phyloP scores from a whole-genome alignment of 2,113 vertebrate species.

The Sorex fumeus region DNA sequence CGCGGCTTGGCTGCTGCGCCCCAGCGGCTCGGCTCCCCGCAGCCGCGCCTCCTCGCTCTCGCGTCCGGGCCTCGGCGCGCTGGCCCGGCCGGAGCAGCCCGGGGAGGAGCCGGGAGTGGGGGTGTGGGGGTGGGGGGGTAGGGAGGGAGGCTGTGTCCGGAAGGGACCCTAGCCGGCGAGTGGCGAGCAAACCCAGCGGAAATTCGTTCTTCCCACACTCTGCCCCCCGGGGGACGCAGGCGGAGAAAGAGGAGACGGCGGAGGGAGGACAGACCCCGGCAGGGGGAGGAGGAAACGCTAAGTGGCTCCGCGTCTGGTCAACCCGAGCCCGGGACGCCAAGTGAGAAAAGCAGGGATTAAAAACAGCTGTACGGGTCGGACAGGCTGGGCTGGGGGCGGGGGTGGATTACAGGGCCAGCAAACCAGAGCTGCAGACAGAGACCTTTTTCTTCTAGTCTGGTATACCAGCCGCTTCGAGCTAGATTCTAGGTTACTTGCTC shows the following conservation, averaged over 20 bases:
- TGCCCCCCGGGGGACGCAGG: conserved; percentile 86
- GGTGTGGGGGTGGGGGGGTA: too few relatives aligned
- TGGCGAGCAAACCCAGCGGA: conserved; percentile 86
- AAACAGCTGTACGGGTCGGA: conserved; percentile 85
- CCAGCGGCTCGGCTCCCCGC: conserved; percentile 38
- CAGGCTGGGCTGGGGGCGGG: conserved; percentile 75
- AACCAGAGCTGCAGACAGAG: conserved; percentile 78
- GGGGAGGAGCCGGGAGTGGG: conserved; percentile 72
- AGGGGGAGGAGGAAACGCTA: conserved; percentile 81
- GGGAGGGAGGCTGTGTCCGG: conserved; percentile 76
- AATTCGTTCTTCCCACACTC: conserved; percentile 91
- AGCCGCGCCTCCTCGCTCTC: neutral
- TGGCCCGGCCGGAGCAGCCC: neutral
- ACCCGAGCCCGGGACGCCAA: conserved; percentile 81
- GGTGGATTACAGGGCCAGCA: conserved; percentile 76
- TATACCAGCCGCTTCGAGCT: conserved; percentile 7
- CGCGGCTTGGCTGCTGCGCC: conserved; percentile 72
- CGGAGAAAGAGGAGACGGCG: conserved; percentile 86
- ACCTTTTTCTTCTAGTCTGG: conserved; percentile 79
- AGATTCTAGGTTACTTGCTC: conserved; percentile 18
- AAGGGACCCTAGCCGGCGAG: conserved; percentile 75
- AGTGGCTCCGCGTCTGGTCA: conserved; percentile 83
- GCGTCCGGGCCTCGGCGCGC: neutral
- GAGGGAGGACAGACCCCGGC: conserved; percentile 80
- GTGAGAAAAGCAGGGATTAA: conserved; percentile 88